These are phyloP conservation scores for Leptopilina drosophilae DNA, from an alignment of 2,888 invertebrate species.

Conservation along the genomic window DNA sequence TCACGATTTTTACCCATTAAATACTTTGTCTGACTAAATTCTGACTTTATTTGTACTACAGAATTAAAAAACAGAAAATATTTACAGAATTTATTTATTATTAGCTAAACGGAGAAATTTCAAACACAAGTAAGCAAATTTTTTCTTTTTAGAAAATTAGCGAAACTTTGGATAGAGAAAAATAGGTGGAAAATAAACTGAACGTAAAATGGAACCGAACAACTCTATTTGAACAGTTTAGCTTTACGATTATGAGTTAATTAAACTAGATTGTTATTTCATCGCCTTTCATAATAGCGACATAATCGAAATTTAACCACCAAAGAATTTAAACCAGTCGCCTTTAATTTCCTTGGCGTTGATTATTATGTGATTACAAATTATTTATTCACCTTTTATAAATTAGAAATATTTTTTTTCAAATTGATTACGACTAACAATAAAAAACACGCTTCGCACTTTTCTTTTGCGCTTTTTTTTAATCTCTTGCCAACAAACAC, in stretches of 20 bases:
- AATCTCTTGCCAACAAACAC: conserved; percentile 22
- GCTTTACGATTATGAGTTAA: conserved; percentile 4
- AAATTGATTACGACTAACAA: conserved; percentile 13
- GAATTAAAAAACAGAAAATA: no score
- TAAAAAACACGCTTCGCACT: conserved; percentile 11
- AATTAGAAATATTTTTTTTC: neutral
- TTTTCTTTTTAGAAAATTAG: neutral
- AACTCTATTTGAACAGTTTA: neutral
- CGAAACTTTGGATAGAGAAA: neutral
- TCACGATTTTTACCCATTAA: no score
- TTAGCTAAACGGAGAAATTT: no score
- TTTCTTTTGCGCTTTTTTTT: neutral
- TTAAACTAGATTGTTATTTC: conserved; percentile 9
- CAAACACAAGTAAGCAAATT: no score
- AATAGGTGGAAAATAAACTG: neutral
- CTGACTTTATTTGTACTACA: no score
- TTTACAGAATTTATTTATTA: no score
- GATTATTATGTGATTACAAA: neutral
- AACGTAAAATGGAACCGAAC: no score
- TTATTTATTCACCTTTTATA: neutral
- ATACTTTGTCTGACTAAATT: no score
- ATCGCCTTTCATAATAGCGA: conserved; percentile 7
- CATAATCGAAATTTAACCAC: conserved; percentile 2
- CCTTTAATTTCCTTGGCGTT: neutral
- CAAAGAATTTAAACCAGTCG: neutral